Percentiles rank a stretch among this genome's conserved stretches.
phyloP scores from a whole-genome alignment of 2,113 vertebrate species.

The Tachuris rubrigastra region DNA sequence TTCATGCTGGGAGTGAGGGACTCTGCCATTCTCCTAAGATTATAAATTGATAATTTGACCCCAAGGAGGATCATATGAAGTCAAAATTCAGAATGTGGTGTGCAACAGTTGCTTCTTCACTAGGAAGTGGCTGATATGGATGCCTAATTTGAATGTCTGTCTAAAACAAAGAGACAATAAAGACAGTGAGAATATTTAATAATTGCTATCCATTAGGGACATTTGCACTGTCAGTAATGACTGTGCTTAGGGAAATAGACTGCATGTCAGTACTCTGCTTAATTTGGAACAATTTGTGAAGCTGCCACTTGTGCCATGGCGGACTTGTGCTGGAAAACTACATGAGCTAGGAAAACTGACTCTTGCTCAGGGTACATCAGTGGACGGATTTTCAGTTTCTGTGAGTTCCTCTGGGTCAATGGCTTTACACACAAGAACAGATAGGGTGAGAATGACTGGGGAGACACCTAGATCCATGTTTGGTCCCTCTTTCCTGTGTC shows the following conservation, averaged over 20 bases:
- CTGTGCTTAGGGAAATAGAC: not conserved
- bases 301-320: not conserved
- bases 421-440: accelerated
- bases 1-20: accelerated
- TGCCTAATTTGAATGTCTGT: not conserved
- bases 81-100: not conserved
- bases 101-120: not conserved
- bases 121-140: not conserved
- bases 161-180: not conserved
- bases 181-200: not conserved
- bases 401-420: not conserved
- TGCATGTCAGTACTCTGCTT: not conserved
- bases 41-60: not conserved
- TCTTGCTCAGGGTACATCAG: not conserved
- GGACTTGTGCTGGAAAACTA: not conserved
- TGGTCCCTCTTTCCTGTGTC: not conserved
- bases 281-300: not conserved
- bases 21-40: not conserved
- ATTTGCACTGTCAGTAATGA: not conserved
- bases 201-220: not conserved
- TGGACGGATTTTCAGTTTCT: not conserved
- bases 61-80: not conserved
- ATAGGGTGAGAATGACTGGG: not conserved
- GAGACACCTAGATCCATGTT: not conserved
- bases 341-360: not conserved